These are phyloP conservation scores for Drosophila carrolli DNA, from an alignment of 1,140 invertebrate species.

Conservation along the genomic window DNA sequence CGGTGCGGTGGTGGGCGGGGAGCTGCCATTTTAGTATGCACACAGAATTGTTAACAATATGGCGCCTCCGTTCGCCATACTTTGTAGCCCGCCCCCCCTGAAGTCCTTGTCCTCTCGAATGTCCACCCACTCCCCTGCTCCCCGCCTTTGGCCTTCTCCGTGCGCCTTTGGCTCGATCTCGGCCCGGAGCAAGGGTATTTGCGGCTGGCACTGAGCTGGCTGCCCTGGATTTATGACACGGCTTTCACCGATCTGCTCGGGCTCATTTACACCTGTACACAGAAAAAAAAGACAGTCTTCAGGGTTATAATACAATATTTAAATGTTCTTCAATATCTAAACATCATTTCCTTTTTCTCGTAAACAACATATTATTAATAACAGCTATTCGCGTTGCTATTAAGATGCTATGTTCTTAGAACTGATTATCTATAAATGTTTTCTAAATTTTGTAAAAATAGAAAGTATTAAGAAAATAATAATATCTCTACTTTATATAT, in stretches of 20 bases:
- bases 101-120: not conserved
- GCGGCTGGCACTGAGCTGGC: slow-evolving; percentile 11
- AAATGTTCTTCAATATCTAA: no score
- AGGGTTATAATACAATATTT: no score
- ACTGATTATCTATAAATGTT: no score
- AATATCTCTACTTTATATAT: no score
- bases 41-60: slow-evolving; percentile 64
- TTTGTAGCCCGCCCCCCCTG: slow-evolving; percentile 28
- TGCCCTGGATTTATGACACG: slow-evolving; percentile 16
- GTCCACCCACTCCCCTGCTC: not conserved
- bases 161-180: slow-evolving; percentile 21
- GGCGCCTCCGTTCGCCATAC: slow-evolving; percentile 52
- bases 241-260: slow-evolving; percentile 1
- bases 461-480: no score
- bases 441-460: no score
- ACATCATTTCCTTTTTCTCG: no score
- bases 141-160: slow-evolving; percentile 16
- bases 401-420: no score
- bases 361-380: no score
- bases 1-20: not conserved
- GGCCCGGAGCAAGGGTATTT: slow-evolving; percentile 12
- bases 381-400: no score
- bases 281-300: not conserved
- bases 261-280: not conserved
- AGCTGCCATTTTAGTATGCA: slow-evolving; percentile 56